These are phyloP conservation scores for Mastomys natalensis DNA, from an alignment of 2,113 vertebrate species.

Conservation along the genomic window DNA sequence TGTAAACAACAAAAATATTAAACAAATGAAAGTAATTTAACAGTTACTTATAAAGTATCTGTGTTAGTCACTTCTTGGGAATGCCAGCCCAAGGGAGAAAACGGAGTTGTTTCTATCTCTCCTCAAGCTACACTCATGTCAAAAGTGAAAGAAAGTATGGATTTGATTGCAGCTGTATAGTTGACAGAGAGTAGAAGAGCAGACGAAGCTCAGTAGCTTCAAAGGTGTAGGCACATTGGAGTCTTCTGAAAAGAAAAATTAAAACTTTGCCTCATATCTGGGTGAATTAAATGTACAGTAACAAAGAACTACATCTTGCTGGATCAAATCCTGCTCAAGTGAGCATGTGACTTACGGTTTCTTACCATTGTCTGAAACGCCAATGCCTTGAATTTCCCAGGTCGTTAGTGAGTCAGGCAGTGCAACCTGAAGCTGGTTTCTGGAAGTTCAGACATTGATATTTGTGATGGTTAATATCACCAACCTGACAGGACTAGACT, in stretches of 20 bases:
- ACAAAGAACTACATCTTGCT: background rate
- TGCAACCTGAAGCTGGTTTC: conserved; percentile 78
- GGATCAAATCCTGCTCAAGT: background rate
- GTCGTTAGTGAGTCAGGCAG: conserved; percentile 96
- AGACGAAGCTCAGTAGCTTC: background rate
- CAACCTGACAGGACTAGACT: background rate
- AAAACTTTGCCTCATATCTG: background rate
- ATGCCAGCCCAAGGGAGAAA: background rate
- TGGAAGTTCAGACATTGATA: conserved; percentile 72
- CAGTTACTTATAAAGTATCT: conserved; percentile 21
- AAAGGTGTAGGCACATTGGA: background rate
- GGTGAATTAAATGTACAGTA: background rate
- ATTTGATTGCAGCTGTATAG: background rate
- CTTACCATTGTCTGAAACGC: conserved; percentile 92
- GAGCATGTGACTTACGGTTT: background rate
- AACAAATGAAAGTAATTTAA: background rate
- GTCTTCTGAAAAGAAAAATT: background rate
- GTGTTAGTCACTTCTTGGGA: background rate
- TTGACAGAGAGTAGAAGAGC: background rate
- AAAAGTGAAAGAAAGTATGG: background rate
- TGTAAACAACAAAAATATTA: background rate
- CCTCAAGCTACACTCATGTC: background rate
- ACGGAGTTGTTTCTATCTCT: background rate
- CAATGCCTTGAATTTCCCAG: conserved; percentile 94
- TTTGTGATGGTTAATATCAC: background rate